Evolutionary conservation across 2,888 invertebrate species (phyloP).

Genomic region (Dendrolimus houi): DNA sequence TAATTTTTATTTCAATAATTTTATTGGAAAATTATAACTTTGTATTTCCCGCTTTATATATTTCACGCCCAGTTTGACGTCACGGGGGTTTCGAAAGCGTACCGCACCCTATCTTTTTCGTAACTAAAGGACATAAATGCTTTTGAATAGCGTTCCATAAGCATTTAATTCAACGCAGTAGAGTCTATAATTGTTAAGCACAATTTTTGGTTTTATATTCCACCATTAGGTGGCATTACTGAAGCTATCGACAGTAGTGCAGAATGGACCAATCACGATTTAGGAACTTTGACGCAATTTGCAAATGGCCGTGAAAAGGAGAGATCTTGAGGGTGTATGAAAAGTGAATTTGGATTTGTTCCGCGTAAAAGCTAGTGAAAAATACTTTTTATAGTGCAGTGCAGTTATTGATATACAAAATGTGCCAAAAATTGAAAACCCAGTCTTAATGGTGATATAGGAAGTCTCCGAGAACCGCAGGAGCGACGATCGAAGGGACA

Average conservation of each 20-base stretch:
- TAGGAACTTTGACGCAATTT: conserved; percentile 75
- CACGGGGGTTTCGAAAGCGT: conserved; percentile 68
- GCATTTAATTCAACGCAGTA: conserved; percentile 6
- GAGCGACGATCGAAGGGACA: conserved; percentile 62
- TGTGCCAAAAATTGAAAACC: conserved; percentile 74
- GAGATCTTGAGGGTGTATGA: conserved; percentile 68
- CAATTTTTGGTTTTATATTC: conserved; percentile 25
- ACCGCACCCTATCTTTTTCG: conserved; percentile 63
- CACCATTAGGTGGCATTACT: conserved; percentile 40
- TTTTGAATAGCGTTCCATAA: conserved; percentile 8
- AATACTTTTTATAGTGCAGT: conserved; percentile 61
- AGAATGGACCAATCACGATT: conserved; percentile 62
- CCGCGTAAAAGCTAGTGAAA: conserved; percentile 64
- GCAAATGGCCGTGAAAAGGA: conserved; percentile 77
- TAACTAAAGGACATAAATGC: conserved; percentile 32
- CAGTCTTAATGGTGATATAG: conserved; percentile 71
- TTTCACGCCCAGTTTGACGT: conserved; percentile 77
- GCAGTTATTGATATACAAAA: conserved; percentile 61
- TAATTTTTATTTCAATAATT: too few species aligned
- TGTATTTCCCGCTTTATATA: conserved; percentile 36
- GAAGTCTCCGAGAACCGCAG: conserved; percentile 60
- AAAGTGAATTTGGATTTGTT: conserved; percentile 66
- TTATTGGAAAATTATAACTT: neutral
- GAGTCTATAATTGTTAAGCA: conserved; percentile 22
- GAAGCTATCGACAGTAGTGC: conserved; percentile 50